A percentile compares a stretch with the other conserved stretches of the same genome.
These are phyloP conservation scores for Eulemur rubriventer DNA, from an alignment of 2,797 vertebrate genomes.

Conservation along the genomic window DNA sequence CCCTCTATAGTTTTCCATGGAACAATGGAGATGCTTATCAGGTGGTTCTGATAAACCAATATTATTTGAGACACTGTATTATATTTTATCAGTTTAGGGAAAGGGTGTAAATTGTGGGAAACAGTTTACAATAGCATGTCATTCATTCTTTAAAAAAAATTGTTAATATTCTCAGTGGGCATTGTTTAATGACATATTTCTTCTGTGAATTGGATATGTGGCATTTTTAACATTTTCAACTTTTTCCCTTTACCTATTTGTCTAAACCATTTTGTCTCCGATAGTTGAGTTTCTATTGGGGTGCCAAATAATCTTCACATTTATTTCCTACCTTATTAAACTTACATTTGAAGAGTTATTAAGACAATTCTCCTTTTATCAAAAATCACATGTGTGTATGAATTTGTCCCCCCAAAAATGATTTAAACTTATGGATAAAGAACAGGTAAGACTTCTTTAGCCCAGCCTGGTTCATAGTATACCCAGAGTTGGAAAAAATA, in stretches of 20 bases:
- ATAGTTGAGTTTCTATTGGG: background rate
- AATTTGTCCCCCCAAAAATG: background rate
- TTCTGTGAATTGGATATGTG: background rate
- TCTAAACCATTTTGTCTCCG: background rate
- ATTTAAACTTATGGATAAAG: background rate
- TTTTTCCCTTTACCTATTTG: background rate
- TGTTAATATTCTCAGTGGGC: background rate
- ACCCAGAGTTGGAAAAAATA: conserved; percentile 71
- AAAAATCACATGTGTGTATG: background rate
- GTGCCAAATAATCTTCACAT: background rate
- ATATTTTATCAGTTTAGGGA: conserved; percentile 32
- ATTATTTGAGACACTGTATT: background rate
- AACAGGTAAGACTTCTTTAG: background rate
- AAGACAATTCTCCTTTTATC: background rate
- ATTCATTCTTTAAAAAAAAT: background rate
- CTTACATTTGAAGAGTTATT: background rate
- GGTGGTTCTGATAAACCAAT: background rate
- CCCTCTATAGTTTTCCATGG: background rate
- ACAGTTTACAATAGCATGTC: background rate
- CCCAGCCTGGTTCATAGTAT: background rate
- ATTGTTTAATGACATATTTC: background rate
- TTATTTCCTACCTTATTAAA: background rate
- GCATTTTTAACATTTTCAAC: background rate
- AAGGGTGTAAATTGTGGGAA: conserved; percentile 12
- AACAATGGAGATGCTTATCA: conserved; percentile 39